Percentiles rank a stretch among this genome's conserved stretches.
These are phyloP conservation scores for Agrilus mali DNA, from an alignment of 2,888 invertebrate genomes.

Conservation along the genomic window DNA sequence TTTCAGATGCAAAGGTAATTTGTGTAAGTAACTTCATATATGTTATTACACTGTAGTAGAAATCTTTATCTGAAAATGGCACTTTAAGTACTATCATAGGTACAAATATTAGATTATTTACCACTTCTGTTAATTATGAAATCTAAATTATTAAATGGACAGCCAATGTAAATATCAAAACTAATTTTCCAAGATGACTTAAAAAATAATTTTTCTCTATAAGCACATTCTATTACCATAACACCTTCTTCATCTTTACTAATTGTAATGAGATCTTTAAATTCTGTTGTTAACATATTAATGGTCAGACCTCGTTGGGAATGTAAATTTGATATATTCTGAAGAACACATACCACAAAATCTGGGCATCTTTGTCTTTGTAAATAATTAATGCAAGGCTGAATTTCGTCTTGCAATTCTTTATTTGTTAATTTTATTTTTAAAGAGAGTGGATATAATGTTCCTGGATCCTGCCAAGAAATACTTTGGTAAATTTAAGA, in stretches of 20 bases:
- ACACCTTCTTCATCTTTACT: conserved; percentile 2
- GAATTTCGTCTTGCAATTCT: conserved; percentile 4
- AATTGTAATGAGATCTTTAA: not conserved
- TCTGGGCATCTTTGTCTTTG: conserved; percentile 1
- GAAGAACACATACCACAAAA: not conserved
- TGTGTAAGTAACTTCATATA: too few relatives aligned
- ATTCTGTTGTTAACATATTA: not conserved
- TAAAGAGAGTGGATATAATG: too few relatives aligned
- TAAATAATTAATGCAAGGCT: conserved; percentile 4
- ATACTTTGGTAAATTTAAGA: too few relatives aligned
- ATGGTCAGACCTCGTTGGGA: conserved; percentile 1
- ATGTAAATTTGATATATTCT: conserved; percentile 3
- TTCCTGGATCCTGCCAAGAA: too few relatives aligned
- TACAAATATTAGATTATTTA: not conserved
- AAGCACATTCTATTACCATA: conserved; percentile 2
- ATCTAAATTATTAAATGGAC: conserved; percentile 5
- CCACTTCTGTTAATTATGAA: conserved; percentile 6
- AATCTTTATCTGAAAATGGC: too few relatives aligned
- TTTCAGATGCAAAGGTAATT: too few relatives aligned
- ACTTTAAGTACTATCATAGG: too few relatives aligned
- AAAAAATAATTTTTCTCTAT: conserved; percentile 3
- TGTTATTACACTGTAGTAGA: too few relatives aligned
- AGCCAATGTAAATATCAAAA: conserved; percentile 2
- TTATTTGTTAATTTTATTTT: too few relatives aligned
- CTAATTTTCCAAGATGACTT: conserved; percentile 7